Base-by-base conservation (phyloP, 1,140 invertebrate species). In the Micrasema minimum region DNA sequence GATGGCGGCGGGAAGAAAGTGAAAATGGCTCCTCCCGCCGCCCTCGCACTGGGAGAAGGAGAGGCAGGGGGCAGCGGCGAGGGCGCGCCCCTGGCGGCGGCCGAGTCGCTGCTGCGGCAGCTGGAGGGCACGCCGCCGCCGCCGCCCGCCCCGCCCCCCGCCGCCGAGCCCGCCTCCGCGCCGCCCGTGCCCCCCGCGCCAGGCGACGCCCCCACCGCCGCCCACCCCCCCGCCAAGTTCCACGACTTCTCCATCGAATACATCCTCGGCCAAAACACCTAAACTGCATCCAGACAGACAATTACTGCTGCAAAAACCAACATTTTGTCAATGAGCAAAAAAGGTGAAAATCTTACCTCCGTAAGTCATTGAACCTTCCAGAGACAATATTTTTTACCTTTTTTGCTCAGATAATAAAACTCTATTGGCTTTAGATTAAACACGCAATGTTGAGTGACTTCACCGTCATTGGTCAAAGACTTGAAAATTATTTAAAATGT, bases 241-340 rank as follows among this genome's bases (percentile, higher is more conserved):
- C 71, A 75, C 31, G 74, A 75, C 62, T 75, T 75, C 35, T 75
- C 74, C 12, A 75, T 75, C 38, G 71, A 72, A 35, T 75, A 72
- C 38, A 72, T 75, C 16, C 68, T 75, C 0, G 61, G 74, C 14
- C 71, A 70, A 53, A 72, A n/a, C n/a, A n/a, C n/a, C n/a, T n/a
- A n/a, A n/a, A n/a, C n/a, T n/a, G n/a, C n/a, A n/a, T n/a, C n/a
- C n/a, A n/a, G n/a, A n/a, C n/a, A n/a, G n/a, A n/a, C n/a, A n/a
- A n/a, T n/a, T n/a, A n/a, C n/a, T n/a, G n/a, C n/a, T n/a, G n/a
- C n/a, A n/a, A n/a, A n/a, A n/a, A n/a, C n/a, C n/a, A n/a, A n/a
- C n/a, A n/a, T n/a, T n/a, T n/a, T n/a, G n/a, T n/a, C n/a, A n/a
- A n/a, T n/a, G n/a, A n/a, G n/a, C n/a, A n/a, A n/a, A n/a, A n/a